Base-by-base conservation (phyloP, 2,113 vertebrate species). In the Carlito syrichta region DNA sequence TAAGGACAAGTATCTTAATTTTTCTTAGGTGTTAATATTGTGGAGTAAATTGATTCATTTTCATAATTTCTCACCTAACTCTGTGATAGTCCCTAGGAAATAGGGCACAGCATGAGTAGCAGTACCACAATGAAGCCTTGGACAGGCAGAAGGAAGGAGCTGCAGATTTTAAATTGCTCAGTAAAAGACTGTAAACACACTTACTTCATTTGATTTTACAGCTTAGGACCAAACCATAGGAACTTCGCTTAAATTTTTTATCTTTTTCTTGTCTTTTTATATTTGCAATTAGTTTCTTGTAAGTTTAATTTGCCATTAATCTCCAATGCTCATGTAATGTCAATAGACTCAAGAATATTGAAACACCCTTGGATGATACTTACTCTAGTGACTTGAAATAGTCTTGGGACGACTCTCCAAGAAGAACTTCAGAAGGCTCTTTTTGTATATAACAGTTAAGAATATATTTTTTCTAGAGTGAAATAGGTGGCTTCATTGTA, bases 311-410 rank as follows among this genome's bases (percentile, higher is more conserved):
- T 50, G 25, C 45, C 68, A 83, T 63, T 62, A 71, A 45, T 38
- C 35, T 27, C 50, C 82, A n/a, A 87, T 0, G 54, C 6, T 25
- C 20, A 56, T 16, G 4, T 94, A 95, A 96, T 96, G 96, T 97
- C 87, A 97, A 85, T 69, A 78, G 52, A 88, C 81, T 96, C 92
- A 92, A 87, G 86, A 50, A 91, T 96, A 92, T 96, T 71, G 93
- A 92, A 97, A 92, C 94, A 96, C 76, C 97, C 84, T 96, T 93
- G 45, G 83, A 95, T 79, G 4, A 27, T 3, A 3, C 12, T 4
- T 1, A 20, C 17, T n/a, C 25, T 3, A 27, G n/a, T 71, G 52
- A 54, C 13, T 14, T 13, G 38, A 91, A 52, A 56, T 76, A 58
- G 32, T 27, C 48, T 45, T 77, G 7, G 22, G 69, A 85, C 25